A percentile compares a stretch with the other conserved stretches of the same genome.
These are phyloP conservation scores for Heliothis peltigera DNA, from an alignment of 2,888 invertebrate genomes.

Conservation along the genomic window DNA sequence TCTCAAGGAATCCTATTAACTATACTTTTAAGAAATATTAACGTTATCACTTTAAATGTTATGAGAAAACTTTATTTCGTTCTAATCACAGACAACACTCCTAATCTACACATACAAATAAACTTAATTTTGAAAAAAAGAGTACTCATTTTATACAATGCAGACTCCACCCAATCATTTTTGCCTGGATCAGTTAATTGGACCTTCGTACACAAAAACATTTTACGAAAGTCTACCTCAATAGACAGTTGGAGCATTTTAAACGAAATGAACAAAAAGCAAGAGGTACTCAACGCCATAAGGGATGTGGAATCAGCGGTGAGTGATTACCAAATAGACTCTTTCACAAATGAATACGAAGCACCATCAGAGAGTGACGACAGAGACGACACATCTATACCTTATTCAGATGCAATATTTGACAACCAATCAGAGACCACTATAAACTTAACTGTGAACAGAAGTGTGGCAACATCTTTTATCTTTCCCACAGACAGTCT, in stretches of 20 bases:
- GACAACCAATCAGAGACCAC: constrained; percentile 23
- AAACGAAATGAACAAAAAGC: constrained; percentile 2
- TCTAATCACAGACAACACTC: constrained; percentile 58
- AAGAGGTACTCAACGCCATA: constrained; percentile 5
- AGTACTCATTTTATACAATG: constrained; percentile 42
- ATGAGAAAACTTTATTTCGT: constrained; percentile 68
- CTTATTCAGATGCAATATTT: constrained; percentile 16
- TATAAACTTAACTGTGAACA: constrained; percentile 12
- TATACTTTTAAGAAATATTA: constrained; percentile 57
- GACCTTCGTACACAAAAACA: constrained; percentile 48
- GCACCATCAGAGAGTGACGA: not conserved
- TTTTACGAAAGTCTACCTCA: constrained; percentile 38
- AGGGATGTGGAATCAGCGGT: not conserved
- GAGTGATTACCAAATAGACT: not conserved
- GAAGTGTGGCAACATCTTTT: constrained; percentile 22
- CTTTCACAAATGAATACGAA: not conserved
- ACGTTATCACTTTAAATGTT: constrained; percentile 61
- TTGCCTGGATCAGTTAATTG: constrained; percentile 49
- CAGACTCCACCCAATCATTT: constrained; percentile 29
- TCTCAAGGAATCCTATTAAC: constrained; percentile 65
- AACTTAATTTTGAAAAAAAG: constrained; percentile 55
- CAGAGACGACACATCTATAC: constrained; percentile 1
- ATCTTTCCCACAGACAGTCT: constrained; percentile 38
- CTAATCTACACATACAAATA: constrained; percentile 57
- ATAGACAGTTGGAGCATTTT: constrained; percentile 11